Percentiles rank a stretch among this genome's conserved stretches.
Conservation (phyloP, 2,113 vertebrate species). For the Gnathonemus echidnorhynchus region DNA sequence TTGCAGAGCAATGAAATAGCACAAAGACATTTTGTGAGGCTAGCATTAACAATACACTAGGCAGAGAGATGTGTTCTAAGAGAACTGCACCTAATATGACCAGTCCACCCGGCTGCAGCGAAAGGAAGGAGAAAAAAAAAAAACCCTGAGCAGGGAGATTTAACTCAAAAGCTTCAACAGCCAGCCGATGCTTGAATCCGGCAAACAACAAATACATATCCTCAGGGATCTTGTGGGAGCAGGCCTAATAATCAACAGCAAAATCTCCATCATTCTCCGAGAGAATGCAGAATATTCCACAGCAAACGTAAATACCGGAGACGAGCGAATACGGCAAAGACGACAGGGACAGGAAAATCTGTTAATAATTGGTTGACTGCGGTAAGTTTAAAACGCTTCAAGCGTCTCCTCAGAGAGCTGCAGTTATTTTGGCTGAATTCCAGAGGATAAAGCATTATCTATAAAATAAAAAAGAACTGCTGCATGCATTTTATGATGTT, state of each 20-base stretch:
- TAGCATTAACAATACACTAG: neutral
- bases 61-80: neutral
- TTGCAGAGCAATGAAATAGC: constrained; percentile 5
- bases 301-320: constrained; percentile 19
- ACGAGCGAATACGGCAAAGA: constrained; percentile 28
- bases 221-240: constrained; percentile 66
- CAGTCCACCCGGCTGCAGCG: constrained; percentile 19
- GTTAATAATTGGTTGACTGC: constrained; percentile 70
- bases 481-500: constrained; percentile 75
- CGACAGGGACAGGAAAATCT: constrained; percentile 39
- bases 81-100: constrained; percentile 3
- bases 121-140: constrained; percentile 16
- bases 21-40: neutral
- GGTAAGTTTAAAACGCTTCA: constrained; percentile 58
- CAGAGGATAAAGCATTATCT: constrained; percentile 49
- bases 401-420: constrained; percentile 54
- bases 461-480: constrained; percentile 67
- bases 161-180: constrained; percentile 54
- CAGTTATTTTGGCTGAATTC: constrained; percentile 21
- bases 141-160: constrained; percentile 38
- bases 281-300: constrained; percentile 50
- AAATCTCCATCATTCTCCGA: constrained; percentile 71
- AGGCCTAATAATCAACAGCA: constrained; percentile 82
- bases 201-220: constrained; percentile 66
- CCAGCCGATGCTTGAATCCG: constrained; percentile 61